Percentiles rank a stretch among this genome's conserved stretches.
Conservation (phyloP, 2,888 invertebrate species). For the Pandemis heparana region DNA sequence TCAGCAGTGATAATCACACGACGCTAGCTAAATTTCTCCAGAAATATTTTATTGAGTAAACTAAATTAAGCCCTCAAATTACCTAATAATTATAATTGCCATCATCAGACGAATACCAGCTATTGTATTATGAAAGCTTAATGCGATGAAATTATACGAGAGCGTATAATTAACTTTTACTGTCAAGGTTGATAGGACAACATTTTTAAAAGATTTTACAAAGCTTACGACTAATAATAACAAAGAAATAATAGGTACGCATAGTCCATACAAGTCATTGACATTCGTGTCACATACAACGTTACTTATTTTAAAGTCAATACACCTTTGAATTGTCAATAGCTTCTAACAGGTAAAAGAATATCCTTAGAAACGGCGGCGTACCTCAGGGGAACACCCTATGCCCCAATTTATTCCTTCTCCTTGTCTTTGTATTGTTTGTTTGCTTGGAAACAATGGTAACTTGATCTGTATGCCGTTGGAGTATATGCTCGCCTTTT, state of each 20-base stretch:
- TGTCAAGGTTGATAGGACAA: no score
- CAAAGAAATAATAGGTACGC: no score
- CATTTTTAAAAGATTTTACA: background rate
- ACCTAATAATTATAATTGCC: no score
- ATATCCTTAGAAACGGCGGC: background rate
- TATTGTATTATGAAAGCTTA: no score
- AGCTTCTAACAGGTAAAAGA: background rate
- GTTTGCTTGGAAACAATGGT: background rate
- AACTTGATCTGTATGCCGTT: background rate
- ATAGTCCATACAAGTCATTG: background rate
- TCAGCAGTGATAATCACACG: no score
- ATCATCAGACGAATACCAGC: no score
- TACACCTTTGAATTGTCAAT: background rate
- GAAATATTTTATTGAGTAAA: no score
- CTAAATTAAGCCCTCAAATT: no score
- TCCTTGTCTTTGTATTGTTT: background rate
- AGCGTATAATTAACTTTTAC: no score
- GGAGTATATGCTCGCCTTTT: background rate
- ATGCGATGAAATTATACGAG: no score
- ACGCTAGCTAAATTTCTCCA: no score
- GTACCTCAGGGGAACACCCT: slow-evolving; percentile 2
- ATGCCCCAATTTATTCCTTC: background rate
- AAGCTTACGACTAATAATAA: background rate
- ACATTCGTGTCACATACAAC: background rate
- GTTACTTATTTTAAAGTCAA: background rate